Percentiles rank a stretch among this genome's conserved stretches.
Conservation (phyloP, 2,888 invertebrate species). For the Melieria picta region DNA sequence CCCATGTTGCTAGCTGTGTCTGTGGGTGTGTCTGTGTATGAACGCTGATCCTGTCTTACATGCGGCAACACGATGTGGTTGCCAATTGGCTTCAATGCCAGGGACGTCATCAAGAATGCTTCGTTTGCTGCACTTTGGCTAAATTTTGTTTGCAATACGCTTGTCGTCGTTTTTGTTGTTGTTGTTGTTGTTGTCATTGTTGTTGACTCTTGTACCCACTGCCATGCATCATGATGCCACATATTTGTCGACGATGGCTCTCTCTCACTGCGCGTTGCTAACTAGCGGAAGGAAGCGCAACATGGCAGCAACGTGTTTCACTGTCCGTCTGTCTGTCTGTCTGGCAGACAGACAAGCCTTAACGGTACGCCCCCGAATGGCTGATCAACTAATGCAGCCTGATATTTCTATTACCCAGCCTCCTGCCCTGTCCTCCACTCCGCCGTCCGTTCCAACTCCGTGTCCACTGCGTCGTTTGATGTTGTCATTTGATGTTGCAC, state of each 20-base stretch:
- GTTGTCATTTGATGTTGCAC: no score
- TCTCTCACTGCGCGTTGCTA: no score
- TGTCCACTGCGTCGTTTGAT: no score
- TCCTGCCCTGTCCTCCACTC: neutral
- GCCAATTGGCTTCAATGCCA: no score
- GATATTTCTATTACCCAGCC: conserved; percentile 45
- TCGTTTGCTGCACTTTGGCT: no score
- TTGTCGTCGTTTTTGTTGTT: conserved; percentile 16
- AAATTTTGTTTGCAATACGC: conserved; percentile 7
- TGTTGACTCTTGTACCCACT: conserved; percentile 10
- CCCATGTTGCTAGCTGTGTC: no score
- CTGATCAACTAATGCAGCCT: conserved; percentile 47
- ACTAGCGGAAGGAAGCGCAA: neutral
- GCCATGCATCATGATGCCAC: neutral
- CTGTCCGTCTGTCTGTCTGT: conserved; percentile 11
- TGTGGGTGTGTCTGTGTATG: neutral
- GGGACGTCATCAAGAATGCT: no score
- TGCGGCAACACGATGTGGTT: neutral
- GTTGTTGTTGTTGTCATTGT: conserved; percentile 2
- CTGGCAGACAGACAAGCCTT: neutral
- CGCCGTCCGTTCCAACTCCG: no score
- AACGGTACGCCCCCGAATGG: neutral
- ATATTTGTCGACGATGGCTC: no score
- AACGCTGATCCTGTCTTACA: conserved; percentile 20
- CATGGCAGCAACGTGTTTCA: conserved; percentile 16